Evolutionary conservation across 2,797 vertebrate genomes (phyloP).

Genomic region (Sebastolobus alascanus): DNA sequence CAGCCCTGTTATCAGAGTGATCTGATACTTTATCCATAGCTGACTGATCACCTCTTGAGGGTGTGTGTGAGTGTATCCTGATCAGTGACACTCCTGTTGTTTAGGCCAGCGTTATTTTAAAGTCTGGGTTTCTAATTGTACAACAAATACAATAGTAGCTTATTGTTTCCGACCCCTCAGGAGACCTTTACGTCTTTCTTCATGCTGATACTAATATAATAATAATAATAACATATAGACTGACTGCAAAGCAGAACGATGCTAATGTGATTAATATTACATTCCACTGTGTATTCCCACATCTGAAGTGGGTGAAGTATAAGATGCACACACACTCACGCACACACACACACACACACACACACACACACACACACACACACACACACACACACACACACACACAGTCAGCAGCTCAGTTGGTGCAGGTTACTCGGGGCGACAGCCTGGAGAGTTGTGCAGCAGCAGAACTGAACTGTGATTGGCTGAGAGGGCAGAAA

Average conservation of each 20-base stretch:
- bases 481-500: conserved; percentile 72
- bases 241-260: conserved; percentile 21
- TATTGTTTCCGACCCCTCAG: not conserved
- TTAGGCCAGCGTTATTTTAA: not conserved
- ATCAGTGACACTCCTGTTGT: not conserved
- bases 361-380: conserved; percentile 27
- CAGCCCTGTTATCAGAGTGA: not conserved
- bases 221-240: not conserved
- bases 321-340: not conserved
- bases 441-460: conserved; percentile 68
- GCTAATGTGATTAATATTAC: conserved; percentile 57
- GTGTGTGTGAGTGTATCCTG: not conserved
- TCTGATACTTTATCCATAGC: conserved; percentile 21
- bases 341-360: conserved; percentile 24
- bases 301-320: conserved; percentile 33
- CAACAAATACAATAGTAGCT: not conserved
- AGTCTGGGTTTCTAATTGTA: not conserved
- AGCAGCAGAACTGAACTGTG: conserved; percentile 60
- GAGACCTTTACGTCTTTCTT: not conserved
- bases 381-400: conserved; percentile 23
- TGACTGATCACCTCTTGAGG: conserved; percentile 6
- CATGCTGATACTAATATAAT: not conserved
- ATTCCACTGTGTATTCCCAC: conserved; percentile 47
- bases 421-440: conserved; percentile 57
- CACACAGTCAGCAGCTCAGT: conserved; percentile 46